Base-by-base conservation (phyloP, 30 jellyfish, hydroid and myxozoan genomes). In the Chironex yamaguchii region DNA sequence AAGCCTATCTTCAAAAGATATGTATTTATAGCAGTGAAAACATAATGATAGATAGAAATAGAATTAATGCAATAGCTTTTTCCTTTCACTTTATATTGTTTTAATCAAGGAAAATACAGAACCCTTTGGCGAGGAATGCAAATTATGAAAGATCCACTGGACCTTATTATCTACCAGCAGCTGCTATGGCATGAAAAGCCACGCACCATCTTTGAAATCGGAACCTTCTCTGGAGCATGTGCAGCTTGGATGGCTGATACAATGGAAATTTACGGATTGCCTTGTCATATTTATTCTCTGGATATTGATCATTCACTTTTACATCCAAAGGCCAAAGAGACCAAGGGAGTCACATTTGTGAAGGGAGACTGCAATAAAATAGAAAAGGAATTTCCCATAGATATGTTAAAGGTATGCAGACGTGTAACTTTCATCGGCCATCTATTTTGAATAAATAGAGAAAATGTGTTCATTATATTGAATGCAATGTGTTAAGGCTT, bases 181-280 rank as follows among this genome's bases (percentile, higher is more conserved):
- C 83, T 90, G 17, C 26, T 90, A 11, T 90, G 97, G 97, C 78
- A 67, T 21, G 88, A 85, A 27, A 75, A 82, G 33, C 97, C 97
- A 3, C 29, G 58, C 32, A 82, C 96, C 4, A 76, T 90, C 2
- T 29, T 90, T 32, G 97, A 90, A 76, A 81, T 91, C 26, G 97
- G 97, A n/a, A 83, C 97, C 31, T 90, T 71, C 89, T 79, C 96
- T 1, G 97, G 97, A 20, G 97, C 96, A 83, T 71, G 92, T 71
- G 97, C 97, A 58, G 67, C 75, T 2, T 90, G 97, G 97, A 90
- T 90, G 97, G 96, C 97, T 1, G 97, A 90, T 36, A 85, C 89
- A 6, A 30, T 53, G 72, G 83, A 81, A 62, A 17, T 49, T 4
- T 78, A 90, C 62, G 83, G 83, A 12, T 30, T 34, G 27, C 76